Evolutionary conservation across 2,113 vertebrate species (phyloP).

Genomic region (Bubo blakistoni): DNA sequence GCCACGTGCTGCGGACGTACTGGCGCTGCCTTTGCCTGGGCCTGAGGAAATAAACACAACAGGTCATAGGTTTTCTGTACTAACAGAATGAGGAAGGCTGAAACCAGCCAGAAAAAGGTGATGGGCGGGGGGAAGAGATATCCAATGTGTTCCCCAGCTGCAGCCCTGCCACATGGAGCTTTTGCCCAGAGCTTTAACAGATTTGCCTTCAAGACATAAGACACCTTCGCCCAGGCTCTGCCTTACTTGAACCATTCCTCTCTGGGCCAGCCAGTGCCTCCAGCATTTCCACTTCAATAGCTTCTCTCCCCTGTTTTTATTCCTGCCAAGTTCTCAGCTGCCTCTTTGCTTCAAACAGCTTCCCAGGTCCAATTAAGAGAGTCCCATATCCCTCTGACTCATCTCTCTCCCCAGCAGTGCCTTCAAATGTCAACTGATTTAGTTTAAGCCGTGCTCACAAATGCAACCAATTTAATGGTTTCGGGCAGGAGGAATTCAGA

Average conservation of each 20-base stretch:
- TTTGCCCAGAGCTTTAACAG: not conserved
- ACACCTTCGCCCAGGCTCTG: not conserved
- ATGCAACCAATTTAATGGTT: not conserved
- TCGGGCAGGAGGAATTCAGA: not conserved
- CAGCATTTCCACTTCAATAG: constrained; percentile 15
- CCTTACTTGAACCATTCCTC: not conserved
- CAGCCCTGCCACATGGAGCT: not conserved
- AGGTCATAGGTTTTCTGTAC: not conserved
- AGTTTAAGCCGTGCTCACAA: not conserved
- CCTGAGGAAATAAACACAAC: constrained; percentile 59
- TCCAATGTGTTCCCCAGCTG: not conserved
- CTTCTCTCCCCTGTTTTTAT: not conserved
- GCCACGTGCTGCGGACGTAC: constrained; percentile 87
- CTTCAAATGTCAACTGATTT: not conserved
- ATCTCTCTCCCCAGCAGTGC: not conserved
- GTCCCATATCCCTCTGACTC: not conserved
- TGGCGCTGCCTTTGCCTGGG: constrained; percentile 86
- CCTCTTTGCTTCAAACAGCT: not conserved
- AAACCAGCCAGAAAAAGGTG: not conserved
- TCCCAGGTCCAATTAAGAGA: not conserved
- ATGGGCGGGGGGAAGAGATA: not conserved
- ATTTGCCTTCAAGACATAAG: not conserved
- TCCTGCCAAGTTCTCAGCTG: constrained; percentile 4
- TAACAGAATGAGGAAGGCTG: not conserved
- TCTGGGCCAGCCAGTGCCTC: not conserved